Percentiles rank a stretch among this genome's conserved stretches.
phyloP scores from a whole-genome alignment of 2,113 vertebrate species.

The Piaya cayana region DNA sequence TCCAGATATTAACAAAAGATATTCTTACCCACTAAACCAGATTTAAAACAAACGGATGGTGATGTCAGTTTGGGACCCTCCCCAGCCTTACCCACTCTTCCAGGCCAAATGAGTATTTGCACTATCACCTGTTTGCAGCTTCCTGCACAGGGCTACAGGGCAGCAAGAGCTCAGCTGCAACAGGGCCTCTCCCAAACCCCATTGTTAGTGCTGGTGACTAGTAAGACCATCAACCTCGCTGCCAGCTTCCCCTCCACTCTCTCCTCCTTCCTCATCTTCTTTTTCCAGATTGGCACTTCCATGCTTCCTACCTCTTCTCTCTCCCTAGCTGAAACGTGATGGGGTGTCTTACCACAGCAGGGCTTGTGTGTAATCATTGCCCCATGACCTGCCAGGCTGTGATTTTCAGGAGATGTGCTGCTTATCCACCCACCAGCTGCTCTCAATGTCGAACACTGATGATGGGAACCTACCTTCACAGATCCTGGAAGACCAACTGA shows the following conservation, averaged over 20 bases:
- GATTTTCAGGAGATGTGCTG: not conserved
- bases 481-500: not conserved
- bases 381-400: not conserved
- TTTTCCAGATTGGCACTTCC: not conserved
- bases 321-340: not conserved
- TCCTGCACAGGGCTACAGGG: not conserved
- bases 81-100: not conserved
- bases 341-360: rapidly evolving
- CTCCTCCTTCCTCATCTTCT: not conserved
- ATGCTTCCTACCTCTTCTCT: not conserved
- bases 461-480: not conserved
- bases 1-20: not conserved
- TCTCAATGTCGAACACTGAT: rapidly evolving
- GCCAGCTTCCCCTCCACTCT: not conserved
- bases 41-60: not conserved
- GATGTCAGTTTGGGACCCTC: not conserved
- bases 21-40: not conserved
- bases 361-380: not conserved
- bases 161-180: not conserved
- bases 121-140: not conserved
- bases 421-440: not conserved
- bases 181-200: not conserved
- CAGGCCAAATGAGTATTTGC: not conserved
- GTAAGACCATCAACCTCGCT: not conserved
- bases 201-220: not conserved